Evolutionary conservation across 2,888 invertebrate species (phyloP).

Genomic region (Pogonocherus hispidulus): DNA sequence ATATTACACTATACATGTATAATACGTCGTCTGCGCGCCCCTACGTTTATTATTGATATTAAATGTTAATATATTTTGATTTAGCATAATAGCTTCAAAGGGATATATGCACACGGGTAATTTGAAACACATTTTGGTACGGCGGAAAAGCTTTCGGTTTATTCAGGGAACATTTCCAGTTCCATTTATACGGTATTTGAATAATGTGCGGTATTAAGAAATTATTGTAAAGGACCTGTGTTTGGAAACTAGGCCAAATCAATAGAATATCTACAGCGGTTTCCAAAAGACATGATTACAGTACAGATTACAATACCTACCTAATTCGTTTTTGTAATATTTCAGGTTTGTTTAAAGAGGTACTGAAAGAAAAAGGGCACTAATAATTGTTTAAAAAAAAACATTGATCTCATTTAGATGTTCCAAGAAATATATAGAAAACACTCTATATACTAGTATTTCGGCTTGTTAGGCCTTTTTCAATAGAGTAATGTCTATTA

Average conservation of each 20-base stretch:
- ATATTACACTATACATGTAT: conserved; percentile 8
- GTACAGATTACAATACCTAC: too few species aligned
- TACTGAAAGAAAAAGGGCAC: too few species aligned
- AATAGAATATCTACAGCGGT: too few species aligned
- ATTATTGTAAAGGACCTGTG: neutral
- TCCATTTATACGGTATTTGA: neutral
- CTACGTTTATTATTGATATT: conserved; percentile 21
- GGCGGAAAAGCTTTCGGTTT: neutral
- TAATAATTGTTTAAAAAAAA: too few species aligned
- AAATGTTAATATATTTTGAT: conserved; percentile 28
- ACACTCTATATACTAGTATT: too few species aligned
- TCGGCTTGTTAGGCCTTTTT: too few species aligned
- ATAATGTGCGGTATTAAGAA: conserved; percentile 6
- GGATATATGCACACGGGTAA: neutral
- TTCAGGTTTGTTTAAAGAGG: too few species aligned
- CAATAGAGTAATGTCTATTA: too few species aligned
- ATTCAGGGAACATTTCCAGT: neutral
- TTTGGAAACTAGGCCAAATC: neutral
- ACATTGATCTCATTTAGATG: too few species aligned
- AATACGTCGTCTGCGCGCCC: neutral
- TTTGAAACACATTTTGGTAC: neutral
- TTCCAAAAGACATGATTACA: too few species aligned
- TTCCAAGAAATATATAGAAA: too few species aligned
- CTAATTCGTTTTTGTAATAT: too few species aligned
- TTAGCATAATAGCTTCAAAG: conserved; percentile 24